Conservation (phyloP, 2,797 vertebrate genomes). For the Dendrocincla fuliginosa region DNA sequence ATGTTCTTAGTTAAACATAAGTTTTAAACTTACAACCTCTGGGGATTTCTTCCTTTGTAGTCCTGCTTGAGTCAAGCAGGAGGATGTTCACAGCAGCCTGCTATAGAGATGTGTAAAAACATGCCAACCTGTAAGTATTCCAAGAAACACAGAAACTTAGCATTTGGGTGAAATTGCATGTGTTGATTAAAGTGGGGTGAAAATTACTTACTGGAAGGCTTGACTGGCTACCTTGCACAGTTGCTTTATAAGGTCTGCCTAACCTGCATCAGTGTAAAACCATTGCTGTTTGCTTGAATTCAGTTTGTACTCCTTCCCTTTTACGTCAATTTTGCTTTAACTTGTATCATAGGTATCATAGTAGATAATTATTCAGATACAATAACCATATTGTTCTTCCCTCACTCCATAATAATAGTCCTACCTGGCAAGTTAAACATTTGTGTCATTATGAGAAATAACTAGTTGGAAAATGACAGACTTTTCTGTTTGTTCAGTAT, state of each 20-base stretch:
- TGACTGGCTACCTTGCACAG: background rate
- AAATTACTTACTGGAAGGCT: background rate
- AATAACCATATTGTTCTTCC: conserved; percentile 7
- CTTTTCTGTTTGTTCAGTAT: conserved; percentile 1
- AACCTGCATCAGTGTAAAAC: background rate
- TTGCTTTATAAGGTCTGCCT: background rate
- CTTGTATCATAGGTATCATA: background rate
- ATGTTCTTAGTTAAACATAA: background rate
- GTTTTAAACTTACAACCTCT: background rate
- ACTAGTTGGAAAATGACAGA: background rate
- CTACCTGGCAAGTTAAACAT: conserved; percentile 2
- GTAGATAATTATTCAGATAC: background rate
- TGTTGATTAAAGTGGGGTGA: background rate
- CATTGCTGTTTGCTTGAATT: background rate
- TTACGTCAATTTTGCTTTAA: background rate
- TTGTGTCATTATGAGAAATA: background rate
- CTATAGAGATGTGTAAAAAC: background rate
- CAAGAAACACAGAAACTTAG: background rate
- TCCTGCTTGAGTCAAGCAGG: background rate
- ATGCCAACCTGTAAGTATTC: background rate
- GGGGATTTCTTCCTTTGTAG: background rate
- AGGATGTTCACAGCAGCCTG: background rate
- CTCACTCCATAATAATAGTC: background rate
- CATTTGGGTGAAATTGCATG: background rate
- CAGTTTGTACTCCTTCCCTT: background rate